phyloP scores from a whole-genome alignment of 2,113 vertebrate genomes.

The Engraulis encrasicolus region DNA sequence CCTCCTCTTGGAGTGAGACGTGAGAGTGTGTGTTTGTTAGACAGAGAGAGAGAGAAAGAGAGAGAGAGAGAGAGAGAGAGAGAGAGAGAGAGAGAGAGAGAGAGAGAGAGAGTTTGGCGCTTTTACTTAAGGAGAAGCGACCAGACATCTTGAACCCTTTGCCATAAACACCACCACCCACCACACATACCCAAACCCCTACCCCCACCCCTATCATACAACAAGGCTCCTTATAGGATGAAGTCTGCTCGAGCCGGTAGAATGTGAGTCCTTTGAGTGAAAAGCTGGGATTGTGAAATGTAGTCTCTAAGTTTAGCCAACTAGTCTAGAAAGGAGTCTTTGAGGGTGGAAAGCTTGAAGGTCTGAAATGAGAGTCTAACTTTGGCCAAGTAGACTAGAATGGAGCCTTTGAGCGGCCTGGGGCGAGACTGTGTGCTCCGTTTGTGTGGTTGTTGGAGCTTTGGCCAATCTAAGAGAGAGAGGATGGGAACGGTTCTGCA shows the following conservation, averaged over 20 bases:
- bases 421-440: conserved; percentile 3
- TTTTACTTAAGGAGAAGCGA: neutral
- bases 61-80: no score
- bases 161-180: neutral
- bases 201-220: neutral
- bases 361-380: neutral
- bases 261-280: neutral
- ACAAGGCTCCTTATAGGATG: no score
- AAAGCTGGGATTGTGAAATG: neutral
- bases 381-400: neutral
- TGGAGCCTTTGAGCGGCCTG: neutral
- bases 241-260: no score
- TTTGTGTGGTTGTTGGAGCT: neutral
- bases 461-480: neutral
- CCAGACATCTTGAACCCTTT: no score
- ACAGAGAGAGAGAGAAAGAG: no score
- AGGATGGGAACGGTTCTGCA: neutral
- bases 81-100: no score
- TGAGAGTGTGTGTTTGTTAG: no score
- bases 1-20: no score
- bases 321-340: no score
- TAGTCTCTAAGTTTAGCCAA: no score
- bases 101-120: neutral
- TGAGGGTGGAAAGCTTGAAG: neutral
- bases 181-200: neutral